A percentile compares a stretch with the other conserved stretches of the same genome.
Evolutionary conservation across 2,888 invertebrate species (phyloP).

Genomic region (Nephrotoma appendiculata): DNA sequence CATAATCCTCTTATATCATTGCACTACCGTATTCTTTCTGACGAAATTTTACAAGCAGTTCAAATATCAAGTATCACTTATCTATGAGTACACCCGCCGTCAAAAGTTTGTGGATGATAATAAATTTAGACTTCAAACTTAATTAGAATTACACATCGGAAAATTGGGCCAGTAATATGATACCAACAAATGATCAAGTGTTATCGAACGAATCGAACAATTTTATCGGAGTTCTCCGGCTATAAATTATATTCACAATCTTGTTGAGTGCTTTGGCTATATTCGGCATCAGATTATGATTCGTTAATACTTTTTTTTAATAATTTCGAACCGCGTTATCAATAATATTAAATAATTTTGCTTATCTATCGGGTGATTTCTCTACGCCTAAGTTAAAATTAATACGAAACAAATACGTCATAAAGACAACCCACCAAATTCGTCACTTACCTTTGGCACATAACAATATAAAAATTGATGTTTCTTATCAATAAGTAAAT

Average conservation of each 20-base stretch:
- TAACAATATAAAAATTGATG: conserved; percentile 82
- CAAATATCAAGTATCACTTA: neutral
- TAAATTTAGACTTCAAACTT: neutral
- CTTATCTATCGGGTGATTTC: neutral
- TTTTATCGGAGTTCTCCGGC: neutral
- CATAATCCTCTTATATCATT: neutral
- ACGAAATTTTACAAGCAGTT: neutral
- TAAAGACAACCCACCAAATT: neutral
- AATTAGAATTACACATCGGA: neutral
- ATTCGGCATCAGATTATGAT: neutral
- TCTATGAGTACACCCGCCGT: neutral
- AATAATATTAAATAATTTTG: neutral
- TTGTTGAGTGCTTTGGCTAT: neutral
- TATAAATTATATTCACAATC: neutral
- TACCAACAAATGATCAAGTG: neutral
- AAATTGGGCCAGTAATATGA: neutral
- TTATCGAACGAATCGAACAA: neutral
- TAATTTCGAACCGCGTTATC: neutral
- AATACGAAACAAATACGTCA: neutral
- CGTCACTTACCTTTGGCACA: conserved; percentile 68
- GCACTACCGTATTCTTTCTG: neutral
- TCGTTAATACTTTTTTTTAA: neutral
- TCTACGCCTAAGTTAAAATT: neutral
- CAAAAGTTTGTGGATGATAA: neutral
- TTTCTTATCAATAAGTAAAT: conserved; percentile 69